These are phyloP conservation scores for Lasioglossum pauxillum DNA, from an alignment of 2,888 invertebrate species.

Conservation along the genomic window DNA sequence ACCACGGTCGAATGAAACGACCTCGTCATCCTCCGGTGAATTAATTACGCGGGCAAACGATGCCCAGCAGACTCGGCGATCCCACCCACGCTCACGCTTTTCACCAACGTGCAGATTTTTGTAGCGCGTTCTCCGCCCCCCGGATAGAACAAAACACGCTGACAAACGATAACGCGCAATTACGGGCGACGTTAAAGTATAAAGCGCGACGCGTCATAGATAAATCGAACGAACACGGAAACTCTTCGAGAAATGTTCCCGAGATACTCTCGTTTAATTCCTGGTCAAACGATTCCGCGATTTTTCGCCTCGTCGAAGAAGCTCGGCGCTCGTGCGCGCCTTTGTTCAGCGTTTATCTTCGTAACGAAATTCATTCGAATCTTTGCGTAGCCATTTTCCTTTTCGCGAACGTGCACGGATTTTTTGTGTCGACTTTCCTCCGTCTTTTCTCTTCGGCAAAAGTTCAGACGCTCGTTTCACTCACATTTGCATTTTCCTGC, in stretches of 20 bases:
- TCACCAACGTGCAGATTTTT: conserved; percentile 5
- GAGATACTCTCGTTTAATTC: no score
- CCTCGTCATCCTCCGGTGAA: conserved; percentile 36
- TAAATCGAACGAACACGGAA: not conserved
- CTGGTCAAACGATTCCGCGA: no score
- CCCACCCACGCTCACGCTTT: not conserved
- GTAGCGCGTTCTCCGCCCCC: not conserved
- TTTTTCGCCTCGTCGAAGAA: no score
- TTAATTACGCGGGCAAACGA: conserved; percentile 39
- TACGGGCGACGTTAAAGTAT: not conserved
- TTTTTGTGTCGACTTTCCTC: no score
- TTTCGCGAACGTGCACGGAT: no score
- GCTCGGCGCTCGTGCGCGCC: no score
- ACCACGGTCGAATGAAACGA: conserved; percentile 42
- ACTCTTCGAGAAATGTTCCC: not conserved
- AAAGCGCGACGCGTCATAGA: not conserved
- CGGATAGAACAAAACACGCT: not conserved
- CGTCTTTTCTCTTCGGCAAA: no score
- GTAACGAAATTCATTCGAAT: no score
- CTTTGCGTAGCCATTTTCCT: no score
- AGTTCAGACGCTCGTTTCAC: no score
- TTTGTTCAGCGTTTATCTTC: no score
- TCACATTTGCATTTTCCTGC: no score
- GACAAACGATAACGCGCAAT: conserved; percentile 22
- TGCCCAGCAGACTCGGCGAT: not conserved